Percentiles rank a stretch among this genome's conserved stretches.
Conservation (phyloP, 1,140 invertebrate species). For the Scaptomyza hsui region DNA sequence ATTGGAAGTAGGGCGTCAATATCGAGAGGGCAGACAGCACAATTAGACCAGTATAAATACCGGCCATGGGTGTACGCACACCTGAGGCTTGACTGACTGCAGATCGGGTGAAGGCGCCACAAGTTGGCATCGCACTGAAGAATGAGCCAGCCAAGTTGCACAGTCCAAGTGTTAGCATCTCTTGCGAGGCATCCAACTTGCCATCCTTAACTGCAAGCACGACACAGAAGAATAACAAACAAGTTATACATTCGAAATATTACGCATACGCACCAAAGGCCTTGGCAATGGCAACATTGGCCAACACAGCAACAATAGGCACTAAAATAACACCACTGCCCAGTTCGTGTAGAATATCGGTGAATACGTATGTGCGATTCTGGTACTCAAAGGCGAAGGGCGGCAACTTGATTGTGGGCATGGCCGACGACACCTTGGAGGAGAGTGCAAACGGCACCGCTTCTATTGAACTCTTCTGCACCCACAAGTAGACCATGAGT, state of each 20-base stretch:
- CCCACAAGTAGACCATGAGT: constrained; percentile 86
- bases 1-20: constrained; percentile 93
- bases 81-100: constrained; percentile 91
- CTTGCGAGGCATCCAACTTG: constrained; percentile 89
- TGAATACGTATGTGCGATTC: constrained; percentile 87
- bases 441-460: constrained; percentile 70
- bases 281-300: constrained; percentile 95
- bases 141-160: constrained; percentile 90
- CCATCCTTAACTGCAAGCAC: constrained; percentile 84
- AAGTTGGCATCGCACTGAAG: constrained; percentile 90
- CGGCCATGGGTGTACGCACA: constrained; percentile 90
- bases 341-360: constrained; percentile 88
- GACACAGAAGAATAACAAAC: neutral
- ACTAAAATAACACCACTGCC: constrained; percentile 90
- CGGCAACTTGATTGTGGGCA: constrained; percentile 87
- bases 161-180: constrained; percentile 89
- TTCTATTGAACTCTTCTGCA: constrained; percentile 70
- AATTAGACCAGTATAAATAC: constrained; percentile 87
- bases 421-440: constrained; percentile 88
- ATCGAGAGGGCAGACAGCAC: constrained; percentile 88
- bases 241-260: neutral
- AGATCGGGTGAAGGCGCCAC: constrained; percentile 91
- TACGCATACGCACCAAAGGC: constrained; percentile 89
- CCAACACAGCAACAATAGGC: constrained; percentile 91
- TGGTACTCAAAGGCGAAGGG: constrained; percentile 86